These are phyloP conservation scores for Macropodus opercularis DNA, from an alignment of 2,797 vertebrate species.

Conservation along the genomic window DNA sequence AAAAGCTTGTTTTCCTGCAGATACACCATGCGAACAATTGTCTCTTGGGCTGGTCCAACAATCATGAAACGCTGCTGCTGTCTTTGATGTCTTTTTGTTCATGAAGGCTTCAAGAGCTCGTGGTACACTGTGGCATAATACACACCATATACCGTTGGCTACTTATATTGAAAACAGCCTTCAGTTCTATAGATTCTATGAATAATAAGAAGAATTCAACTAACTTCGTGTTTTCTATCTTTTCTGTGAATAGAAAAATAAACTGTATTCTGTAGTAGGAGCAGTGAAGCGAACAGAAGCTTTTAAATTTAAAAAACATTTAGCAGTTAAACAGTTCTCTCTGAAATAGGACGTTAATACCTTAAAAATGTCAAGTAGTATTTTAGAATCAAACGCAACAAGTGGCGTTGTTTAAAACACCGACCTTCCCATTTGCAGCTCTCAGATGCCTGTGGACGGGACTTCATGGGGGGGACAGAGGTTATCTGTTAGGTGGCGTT, in stretches of 20 bases:
- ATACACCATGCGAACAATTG: background rate
- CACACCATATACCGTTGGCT: slow-evolving; percentile 29
- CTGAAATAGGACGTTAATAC: no score
- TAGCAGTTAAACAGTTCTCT: no score
- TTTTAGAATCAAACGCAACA: background rate
- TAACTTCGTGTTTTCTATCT: slow-evolving; percentile 26
- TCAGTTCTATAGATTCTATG: slow-evolving; percentile 38
- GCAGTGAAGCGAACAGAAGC: background rate
- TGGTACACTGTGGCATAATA: slow-evolving; percentile 29
- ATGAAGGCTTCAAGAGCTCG: slow-evolving; percentile 10
- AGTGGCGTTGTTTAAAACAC: background rate
- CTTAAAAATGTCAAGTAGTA: background rate
- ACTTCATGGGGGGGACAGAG: slow-evolving; percentile 41
- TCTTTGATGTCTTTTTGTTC: slow-evolving; percentile 17
- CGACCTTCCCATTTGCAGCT: slow-evolving; percentile 21
- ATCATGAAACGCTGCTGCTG: slow-evolving; percentile 14
- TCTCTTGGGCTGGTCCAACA: background rate
- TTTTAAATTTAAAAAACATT: no score
- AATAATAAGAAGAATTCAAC: slow-evolving; percentile 52
- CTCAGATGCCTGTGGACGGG: slow-evolving; percentile 16
- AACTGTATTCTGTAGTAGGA: background rate
- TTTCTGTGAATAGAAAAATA: background rate
- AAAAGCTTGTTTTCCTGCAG: background rate
- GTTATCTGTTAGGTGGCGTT: slow-evolving; percentile 54
- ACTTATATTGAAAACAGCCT: slow-evolving; percentile 46